Percentiles rank a stretch among this genome's conserved stretches.
These are phyloP conservation scores for Lonchura striata DNA, from an alignment of 2,113 vertebrate genomes.

Conservation along the genomic window DNA sequence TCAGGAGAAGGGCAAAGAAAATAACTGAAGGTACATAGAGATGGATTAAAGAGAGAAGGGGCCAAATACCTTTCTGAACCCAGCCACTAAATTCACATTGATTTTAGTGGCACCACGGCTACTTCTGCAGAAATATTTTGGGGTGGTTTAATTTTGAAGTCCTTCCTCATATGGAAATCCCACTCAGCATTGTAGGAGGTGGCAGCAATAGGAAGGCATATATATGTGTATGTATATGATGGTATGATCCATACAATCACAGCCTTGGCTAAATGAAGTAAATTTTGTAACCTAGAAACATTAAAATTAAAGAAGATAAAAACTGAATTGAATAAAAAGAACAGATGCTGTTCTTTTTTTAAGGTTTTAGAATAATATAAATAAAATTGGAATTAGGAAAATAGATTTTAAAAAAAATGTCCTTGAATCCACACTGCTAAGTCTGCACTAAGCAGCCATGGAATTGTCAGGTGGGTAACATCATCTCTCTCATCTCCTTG, in stretches of 20 bases:
- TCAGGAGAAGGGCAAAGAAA: constrained; percentile 29
- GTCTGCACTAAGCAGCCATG: constrained; percentile 5
- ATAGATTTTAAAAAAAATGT: neutral
- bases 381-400: constrained; percentile 29
- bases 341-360: constrained; percentile 55
- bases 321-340: neutral
- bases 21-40: neutral
- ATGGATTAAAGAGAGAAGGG: neutral
- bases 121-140: constrained; percentile 47
- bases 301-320: constrained; percentile 44
- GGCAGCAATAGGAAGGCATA: constrained; percentile 57
- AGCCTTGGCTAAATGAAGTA: constrained; percentile 50
- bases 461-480: constrained; percentile 33
- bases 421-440: constrained; percentile 18
- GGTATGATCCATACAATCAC: constrained; percentile 49
- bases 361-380: constrained; percentile 54
- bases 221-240: constrained; percentile 62
- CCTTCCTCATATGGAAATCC: constrained; percentile 62
- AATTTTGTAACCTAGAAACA: constrained; percentile 62
- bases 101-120: neutral
- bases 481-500: neutral
- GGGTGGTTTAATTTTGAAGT: constrained; percentile 49
- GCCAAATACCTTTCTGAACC: neutral
- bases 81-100: neutral
- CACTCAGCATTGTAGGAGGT: constrained; percentile 55